Percentiles rank a stretch among this genome's conserved stretches.
Evolutionary conservation across 1,140 invertebrate species (phyloP).

Genomic region (Palaemon carinicauda): DNA sequence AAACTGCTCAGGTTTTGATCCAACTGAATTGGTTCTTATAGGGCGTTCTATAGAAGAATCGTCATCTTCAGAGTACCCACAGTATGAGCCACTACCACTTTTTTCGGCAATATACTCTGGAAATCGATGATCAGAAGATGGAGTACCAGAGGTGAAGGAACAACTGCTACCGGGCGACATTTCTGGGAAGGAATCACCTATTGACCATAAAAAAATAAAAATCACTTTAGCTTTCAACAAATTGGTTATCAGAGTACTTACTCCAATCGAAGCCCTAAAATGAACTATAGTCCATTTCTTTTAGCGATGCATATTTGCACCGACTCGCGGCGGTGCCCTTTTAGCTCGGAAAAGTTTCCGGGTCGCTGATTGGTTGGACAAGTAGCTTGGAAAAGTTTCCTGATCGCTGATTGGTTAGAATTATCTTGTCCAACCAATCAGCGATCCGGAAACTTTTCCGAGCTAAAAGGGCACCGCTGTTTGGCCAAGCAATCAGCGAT

Average conservation of each 20-base stretch:
- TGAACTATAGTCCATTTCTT: too few relatives aligned
- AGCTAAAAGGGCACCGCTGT: too few relatives aligned
- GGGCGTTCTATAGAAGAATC: constrained; percentile 45
- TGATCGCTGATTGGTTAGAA: too few relatives aligned
- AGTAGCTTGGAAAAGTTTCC: too few relatives aligned
- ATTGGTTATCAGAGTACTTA: neutral
- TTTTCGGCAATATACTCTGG: constrained; percentile 46
- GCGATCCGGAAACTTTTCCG: too few relatives aligned
- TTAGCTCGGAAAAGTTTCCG: too few relatives aligned
- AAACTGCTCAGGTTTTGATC: constrained; percentile 46
- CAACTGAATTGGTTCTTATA: constrained; percentile 43
- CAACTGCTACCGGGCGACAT: constrained; percentile 50
- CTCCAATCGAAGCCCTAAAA: too few relatives aligned
- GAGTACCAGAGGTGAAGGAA: constrained; percentile 45
- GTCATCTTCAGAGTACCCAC: constrained; percentile 42
- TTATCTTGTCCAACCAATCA: too few relatives aligned
- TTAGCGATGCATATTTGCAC: too few relatives aligned
- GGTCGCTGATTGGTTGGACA: too few relatives aligned
- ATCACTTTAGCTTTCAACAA: neutral
- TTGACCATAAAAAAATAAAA: neutral
- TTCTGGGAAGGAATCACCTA: constrained; percentile 48
- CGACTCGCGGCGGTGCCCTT: too few relatives aligned
- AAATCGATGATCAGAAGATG: constrained; percentile 47
- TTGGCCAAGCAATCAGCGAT: too few relatives aligned
- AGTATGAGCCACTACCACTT: constrained; percentile 33